Conservation (phyloP, 2,888 invertebrate species). For the Halictus ligatus region DNA sequence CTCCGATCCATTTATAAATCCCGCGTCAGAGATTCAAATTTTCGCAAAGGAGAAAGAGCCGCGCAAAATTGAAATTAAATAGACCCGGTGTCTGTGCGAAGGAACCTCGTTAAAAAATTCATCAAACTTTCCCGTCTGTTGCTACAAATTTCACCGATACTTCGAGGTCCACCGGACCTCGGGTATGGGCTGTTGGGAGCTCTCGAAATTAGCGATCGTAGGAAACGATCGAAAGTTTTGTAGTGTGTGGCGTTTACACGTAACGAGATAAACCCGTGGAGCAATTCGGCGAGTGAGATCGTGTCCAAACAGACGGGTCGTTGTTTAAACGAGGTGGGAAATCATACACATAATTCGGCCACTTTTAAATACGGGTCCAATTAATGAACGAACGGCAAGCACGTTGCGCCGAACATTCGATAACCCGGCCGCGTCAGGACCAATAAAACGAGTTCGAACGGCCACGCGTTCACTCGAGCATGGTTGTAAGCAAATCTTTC, state of each 20-base stretch:
- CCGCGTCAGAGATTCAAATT: background rate
- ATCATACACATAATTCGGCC: slow-evolving; percentile 27
- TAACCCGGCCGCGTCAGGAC: slow-evolving; percentile 8
- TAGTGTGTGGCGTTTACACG: background rate
- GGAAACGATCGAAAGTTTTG: background rate
- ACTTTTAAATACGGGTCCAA: slow-evolving; percentile 22
- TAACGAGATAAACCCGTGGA: background rate
- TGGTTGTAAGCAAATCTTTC: background rate
- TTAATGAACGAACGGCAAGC: slow-evolving; percentile 28
- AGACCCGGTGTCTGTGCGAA: background rate
- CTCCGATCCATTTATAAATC: background rate
- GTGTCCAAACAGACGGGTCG: background rate
- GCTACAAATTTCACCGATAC: background rate
- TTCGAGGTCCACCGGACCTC: background rate
- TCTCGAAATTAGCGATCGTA: background rate
- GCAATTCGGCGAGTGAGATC: background rate
- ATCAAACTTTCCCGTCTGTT: background rate
- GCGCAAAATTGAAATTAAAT: background rate
- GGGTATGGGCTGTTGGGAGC: background rate
- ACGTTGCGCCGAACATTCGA: slow-evolving; percentile 5
- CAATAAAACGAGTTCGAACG: slow-evolving; percentile 18
- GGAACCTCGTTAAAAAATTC: slow-evolving; percentile 1
- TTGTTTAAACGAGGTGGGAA: background rate
- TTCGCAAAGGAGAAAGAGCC: background rate
- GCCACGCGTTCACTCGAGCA: too few relatives aligned